Base-by-base conservation (phyloP, 2,888 invertebrate genomes). In the Ophion ellenae region DNA sequence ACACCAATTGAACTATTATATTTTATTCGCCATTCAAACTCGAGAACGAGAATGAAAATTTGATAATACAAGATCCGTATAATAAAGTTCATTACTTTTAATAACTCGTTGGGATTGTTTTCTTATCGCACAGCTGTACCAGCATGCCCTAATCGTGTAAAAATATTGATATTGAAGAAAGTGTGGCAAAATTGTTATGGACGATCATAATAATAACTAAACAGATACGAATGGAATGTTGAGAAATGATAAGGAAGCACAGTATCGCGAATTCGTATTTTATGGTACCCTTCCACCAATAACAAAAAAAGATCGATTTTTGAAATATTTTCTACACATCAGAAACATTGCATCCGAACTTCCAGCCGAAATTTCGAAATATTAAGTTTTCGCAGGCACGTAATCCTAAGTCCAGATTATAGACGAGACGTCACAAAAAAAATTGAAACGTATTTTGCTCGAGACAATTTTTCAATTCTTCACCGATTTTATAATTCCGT, bases 51-150 rank as follows among this genome's bases (percentile, higher is more conserved):
- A 57, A 74, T 57, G n/a, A 66, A 57, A 45, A 61, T 80, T 63
- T 64, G 63, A 80, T 70, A 28, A 66, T 81, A 81, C 64, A 63
- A 20, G 36, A 80, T 74, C 28, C 73, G 61, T 81, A 78, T 40
- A 83, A 83, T 78, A 83, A 86, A 86, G 36, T 83, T 78, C 69
- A 73, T 20, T 83, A 86, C 77, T 83, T 86, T 83, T 83, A 83
- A 81, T 86, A 81, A 81, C 75, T 73, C 59, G 28, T 40, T 53
- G 24, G 53, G 53, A 53, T 53, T 53, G 53, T 53, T 53, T 63
- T 74, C 57, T 59, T 40, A 36, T 20, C 36, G 40, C 67, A 69
- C 40, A n/a, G 40, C 36, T 69, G 28, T 69, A 36, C 7, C 40
- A 20, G 40, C 17, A 36, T 40, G 20, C 32, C 64, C 64, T 64